Conservation (phyloP, 2,797 vertebrate genomes). For the Amniataba percoides region DNA sequence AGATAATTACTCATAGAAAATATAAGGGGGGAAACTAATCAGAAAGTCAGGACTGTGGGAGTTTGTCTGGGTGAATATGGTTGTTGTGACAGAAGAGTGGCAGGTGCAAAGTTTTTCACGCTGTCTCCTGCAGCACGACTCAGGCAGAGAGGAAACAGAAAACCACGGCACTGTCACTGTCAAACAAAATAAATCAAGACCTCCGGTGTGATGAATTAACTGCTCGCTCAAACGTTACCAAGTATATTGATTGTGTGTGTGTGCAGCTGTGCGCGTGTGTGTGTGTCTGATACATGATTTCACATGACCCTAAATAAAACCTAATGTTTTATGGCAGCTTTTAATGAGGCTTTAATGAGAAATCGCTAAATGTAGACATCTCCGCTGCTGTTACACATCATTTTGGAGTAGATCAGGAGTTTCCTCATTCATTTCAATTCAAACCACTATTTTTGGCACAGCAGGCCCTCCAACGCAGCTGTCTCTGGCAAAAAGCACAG, state of each 20-base stretch:
- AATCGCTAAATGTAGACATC: slow-evolving; percentile 13
- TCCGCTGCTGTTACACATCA: background rate
- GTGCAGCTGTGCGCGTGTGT: slow-evolving; percentile 13
- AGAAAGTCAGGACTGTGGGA: background rate
- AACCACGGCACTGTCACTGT: slow-evolving; percentile 57
- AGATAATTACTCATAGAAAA: slow-evolving; percentile 58
- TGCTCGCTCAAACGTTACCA: slow-evolving; percentile 48
- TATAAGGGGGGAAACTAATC: background rate
- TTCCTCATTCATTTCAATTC: slow-evolving; percentile 39
- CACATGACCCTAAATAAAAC: background rate
- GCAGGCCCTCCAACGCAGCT: background rate
- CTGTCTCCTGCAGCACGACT: slow-evolving; percentile 35
- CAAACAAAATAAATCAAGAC: slow-evolving; percentile 54
- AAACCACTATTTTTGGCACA: slow-evolving; percentile 37
- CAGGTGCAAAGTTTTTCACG: slow-evolving; percentile 52
- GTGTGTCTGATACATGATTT: background rate
- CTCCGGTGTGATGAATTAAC: slow-evolving; percentile 55
- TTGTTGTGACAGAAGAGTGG: slow-evolving; percentile 40
- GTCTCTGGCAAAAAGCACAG: slow-evolving; percentile 1
- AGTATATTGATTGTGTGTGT: slow-evolving; percentile 45
- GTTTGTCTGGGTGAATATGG: slow-evolving; percentile 27
- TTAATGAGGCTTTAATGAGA: slow-evolving; percentile 46
- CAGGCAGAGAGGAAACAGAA: slow-evolving; percentile 42
- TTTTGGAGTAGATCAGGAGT: slow-evolving; percentile 10
- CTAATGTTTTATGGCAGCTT: slow-evolving; percentile 14